These are phyloP conservation scores for Thinocorus orbignyianus DNA, from an alignment of 2,113 vertebrate genomes.

Conservation along the genomic window DNA sequence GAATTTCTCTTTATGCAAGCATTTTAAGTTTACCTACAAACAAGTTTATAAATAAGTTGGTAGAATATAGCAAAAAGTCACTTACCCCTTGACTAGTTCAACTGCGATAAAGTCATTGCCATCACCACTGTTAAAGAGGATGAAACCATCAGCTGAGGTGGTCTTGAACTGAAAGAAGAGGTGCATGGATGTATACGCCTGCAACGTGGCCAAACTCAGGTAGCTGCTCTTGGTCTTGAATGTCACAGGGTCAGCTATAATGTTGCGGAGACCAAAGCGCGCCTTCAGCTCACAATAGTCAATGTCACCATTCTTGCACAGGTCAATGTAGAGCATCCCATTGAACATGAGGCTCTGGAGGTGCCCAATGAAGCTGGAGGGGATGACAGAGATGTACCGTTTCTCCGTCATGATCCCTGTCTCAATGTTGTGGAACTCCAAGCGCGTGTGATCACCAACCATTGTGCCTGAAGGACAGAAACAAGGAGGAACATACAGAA, in stretches of 20 bases:
- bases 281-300: conserved; percentile 97
- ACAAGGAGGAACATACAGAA: not conserved
- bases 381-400: conserved; percentile 90
- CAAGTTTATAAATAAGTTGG: not conserved
- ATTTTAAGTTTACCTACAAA: not conserved
- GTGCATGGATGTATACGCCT: conserved; percentile 97
- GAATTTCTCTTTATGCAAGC: not conserved
- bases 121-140: conserved; percentile 91
- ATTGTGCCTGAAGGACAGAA: conserved; percentile 85
- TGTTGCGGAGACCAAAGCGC: conserved; percentile 93
- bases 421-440: conserved; percentile 99
- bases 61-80: not conserved
- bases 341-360: conserved; percentile 98
- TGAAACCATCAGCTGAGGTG: conserved; percentile 93
- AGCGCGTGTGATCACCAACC: conserved; percentile 97
- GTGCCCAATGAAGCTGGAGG: conserved; percentile 97
- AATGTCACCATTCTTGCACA: conserved; percentile 98
- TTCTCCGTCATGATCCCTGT: conserved; percentile 98
- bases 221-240: conserved; percentile 98
- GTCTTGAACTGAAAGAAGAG: conserved; percentile 99
- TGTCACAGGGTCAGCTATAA: conserved; percentile 94
- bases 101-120: conserved; percentile 94
- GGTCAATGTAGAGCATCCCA: conserved; percentile 94
- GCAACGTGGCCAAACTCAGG: conserved; percentile 91
- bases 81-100: conserved; percentile 96